phyloP scores from a whole-genome alignment of 2,888 invertebrate species.

The Liposcelis brunnea region DNA sequence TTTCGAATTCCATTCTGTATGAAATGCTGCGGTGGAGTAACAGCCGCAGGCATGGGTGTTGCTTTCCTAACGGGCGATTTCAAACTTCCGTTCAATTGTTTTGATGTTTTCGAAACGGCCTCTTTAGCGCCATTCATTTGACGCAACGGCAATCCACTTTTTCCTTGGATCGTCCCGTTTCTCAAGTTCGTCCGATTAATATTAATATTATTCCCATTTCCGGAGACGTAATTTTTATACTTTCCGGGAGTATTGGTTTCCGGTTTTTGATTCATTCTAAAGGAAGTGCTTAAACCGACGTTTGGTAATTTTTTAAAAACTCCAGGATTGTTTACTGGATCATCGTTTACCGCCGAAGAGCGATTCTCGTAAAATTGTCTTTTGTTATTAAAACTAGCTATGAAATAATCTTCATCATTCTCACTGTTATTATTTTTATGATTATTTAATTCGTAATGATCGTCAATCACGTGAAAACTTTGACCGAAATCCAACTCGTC shows the following conservation, averaged over 20 bases:
- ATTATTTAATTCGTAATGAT: constrained; percentile 4
- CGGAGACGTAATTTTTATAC: constrained; percentile 14
- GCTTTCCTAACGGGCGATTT: neutral
- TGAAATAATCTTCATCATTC: constrained; percentile 9
- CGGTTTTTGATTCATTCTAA: constrained; percentile 22
- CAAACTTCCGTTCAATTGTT: constrained; percentile 8
- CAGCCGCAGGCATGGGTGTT: neutral
- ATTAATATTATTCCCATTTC: neutral
- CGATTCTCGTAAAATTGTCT: constrained; percentile 7
- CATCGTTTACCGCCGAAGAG: neutral
- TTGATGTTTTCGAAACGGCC: neutral
- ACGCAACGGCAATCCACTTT: neutral
- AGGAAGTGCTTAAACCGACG: constrained; percentile 18
- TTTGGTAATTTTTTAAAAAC: constrained; percentile 23
- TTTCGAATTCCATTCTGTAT: no score
- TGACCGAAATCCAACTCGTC: constrained; percentile 6
- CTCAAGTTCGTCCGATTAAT: neutral
- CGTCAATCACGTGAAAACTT: constrained; percentile 6
- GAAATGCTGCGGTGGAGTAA: neutral
- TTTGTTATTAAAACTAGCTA: constrained; percentile 4
- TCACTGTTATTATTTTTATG: constrained; percentile 1
- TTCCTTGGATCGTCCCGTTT: constrained; percentile 4
- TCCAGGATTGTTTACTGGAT: neutral
- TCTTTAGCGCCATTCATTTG: neutral
- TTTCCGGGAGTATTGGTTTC: constrained; percentile 8